A percentile compares a stretch with the other conserved stretches of the same genome.
These are phyloP conservation scores for Pollimyrus isidori DNA, from an alignment of 2,113 vertebrate species.

Conservation along the genomic window DNA sequence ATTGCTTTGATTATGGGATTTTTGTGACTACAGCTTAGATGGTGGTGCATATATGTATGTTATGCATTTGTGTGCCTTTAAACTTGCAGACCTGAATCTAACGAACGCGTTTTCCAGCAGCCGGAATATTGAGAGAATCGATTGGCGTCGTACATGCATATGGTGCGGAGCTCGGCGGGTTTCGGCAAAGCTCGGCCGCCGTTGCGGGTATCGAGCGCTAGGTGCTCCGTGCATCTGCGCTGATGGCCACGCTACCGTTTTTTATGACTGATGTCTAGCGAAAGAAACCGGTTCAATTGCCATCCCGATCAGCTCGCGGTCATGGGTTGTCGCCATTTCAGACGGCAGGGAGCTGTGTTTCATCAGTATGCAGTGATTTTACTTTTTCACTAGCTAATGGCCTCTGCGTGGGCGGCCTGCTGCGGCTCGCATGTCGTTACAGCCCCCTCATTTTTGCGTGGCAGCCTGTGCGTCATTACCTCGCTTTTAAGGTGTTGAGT, in stretches of 20 bases:
- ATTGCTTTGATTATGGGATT: background rate
- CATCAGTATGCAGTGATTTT: background rate
- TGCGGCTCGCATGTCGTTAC: background rate
- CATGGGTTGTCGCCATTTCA: background rate
- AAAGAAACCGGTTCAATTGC: background rate
- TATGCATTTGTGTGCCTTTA: background rate
- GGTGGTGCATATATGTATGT: background rate
- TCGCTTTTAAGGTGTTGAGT: background rate
- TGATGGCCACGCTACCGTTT: background rate
- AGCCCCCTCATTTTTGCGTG: background rate
- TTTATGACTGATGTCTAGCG: background rate
- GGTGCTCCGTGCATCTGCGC: background rate
- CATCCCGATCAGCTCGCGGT: background rate
- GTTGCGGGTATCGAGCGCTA: background rate
- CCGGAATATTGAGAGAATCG: background rate
- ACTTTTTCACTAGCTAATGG: background rate
- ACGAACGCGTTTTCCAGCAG: background rate
- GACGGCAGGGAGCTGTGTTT: background rate
- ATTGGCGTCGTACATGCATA: background rate
- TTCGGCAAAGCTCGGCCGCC: no score
- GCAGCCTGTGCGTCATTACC: background rate
- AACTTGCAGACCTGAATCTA: background rate
- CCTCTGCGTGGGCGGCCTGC: background rate
- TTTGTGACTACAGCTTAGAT: background rate
- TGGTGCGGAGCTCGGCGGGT: background rate